These are phyloP conservation scores for Electrona antarctica DNA, from an alignment of 2,113 vertebrate species.

Conservation along the genomic window DNA sequence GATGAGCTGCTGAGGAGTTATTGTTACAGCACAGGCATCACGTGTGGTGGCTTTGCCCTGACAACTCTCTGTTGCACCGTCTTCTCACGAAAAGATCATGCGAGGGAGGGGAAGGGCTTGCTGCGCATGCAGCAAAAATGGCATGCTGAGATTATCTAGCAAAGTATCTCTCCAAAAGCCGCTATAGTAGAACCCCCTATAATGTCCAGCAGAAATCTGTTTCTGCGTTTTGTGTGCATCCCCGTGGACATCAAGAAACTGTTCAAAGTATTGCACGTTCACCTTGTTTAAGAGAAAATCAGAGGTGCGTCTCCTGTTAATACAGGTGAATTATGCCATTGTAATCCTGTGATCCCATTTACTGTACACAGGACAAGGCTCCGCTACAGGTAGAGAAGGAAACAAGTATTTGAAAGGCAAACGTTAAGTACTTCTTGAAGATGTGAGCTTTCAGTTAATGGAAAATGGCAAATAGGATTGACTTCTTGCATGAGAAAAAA, in stretches of 20 bases:
- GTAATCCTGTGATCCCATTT: too few species aligned
- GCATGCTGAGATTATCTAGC: conserved; percentile 45
- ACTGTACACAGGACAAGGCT: too few species aligned
- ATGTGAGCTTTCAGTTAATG: too few species aligned
- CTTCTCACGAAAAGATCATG: conserved; percentile 74
- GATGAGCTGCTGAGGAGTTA: conserved; percentile 67
- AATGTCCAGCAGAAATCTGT: neutral
- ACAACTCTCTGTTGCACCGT: conserved; percentile 60
- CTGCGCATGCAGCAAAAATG: conserved; percentile 1
- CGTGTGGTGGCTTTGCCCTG: conserved; percentile 65
- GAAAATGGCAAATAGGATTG: neutral
- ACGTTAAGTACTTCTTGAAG: too few species aligned
- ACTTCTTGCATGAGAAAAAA: conserved; percentile 6
- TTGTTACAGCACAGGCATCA: conserved; percentile 66
- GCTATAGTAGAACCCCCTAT: conserved; percentile 34
- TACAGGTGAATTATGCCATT: too few species aligned
- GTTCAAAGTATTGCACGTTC: neutral
- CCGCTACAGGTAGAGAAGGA: too few species aligned
- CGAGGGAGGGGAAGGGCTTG: conserved; percentile 51
- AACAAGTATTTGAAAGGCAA: too few species aligned
- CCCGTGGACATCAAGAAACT: neutral
- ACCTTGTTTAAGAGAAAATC: conserved; percentile 3
- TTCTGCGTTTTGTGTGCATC: conserved; percentile 21
- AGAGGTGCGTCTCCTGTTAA: neutral
- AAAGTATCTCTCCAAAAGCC: conserved; percentile 56